Base-by-base conservation (phyloP, 2,797 vertebrate species). In the Microhierax caerulescens region DNA sequence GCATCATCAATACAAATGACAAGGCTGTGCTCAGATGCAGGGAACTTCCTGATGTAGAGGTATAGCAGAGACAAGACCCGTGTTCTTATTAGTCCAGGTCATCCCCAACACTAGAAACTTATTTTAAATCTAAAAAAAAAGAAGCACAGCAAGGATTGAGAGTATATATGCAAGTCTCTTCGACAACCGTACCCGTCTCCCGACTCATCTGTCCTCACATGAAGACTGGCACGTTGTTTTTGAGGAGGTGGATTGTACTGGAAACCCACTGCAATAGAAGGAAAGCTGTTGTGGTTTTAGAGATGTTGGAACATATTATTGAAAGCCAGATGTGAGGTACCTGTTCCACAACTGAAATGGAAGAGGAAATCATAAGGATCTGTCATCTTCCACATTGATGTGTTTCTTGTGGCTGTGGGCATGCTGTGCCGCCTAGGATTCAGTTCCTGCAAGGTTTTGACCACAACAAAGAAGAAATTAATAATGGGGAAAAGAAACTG, bases 1-100 rank as follows among this genome's bases (percentile, higher is more conserved):
- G 48, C 72, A 83, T 91, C 86, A 89, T 75, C 64, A 75, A 45
- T 89, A 79, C 43, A 74, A 68, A 81, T 57, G 30, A 50, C 51
- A 80, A 30, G 28, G 28, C 50, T 88, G 34, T 77, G 53, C 25
- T 96, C 45, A 48, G 32, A 53, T 84, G 61, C 47, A 30, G 51
- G 47, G 78, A 89, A 41, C 34, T 89, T 81, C 85, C 53, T 80
- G 56, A 54, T 60, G 23, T 34, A 92, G 57, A 87, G 57, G 15
- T 51, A 54, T 74, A 37, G 28, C 28, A 60, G 74, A 90, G 41
- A 57, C 36, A 79, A 87, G 59, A 48, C 13, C 21, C 11, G 1
- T 45, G 36, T 88, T 94, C 23, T 43, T 94, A 2, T 78, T 83
- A 81, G 59, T 41, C 25, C 32, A 19, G 3, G 56, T 67, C 48